These are phyloP conservation scores for Chaetorhynchus papuensis DNA, from an alignment of 2,113 vertebrate genomes.

Conservation along the genomic window DNA sequence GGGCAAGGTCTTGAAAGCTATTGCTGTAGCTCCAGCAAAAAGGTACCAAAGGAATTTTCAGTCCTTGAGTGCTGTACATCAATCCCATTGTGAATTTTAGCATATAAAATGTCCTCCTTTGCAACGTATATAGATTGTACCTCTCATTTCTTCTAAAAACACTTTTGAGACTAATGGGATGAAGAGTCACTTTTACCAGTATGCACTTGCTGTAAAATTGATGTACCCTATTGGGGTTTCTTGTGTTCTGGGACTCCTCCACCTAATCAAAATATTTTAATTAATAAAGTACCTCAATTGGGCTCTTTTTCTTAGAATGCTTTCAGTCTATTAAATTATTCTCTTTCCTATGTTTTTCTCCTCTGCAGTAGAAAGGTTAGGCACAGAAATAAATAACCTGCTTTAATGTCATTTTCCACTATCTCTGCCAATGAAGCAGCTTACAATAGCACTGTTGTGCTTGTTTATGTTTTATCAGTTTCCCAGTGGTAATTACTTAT, in stretches of 20 bases:
- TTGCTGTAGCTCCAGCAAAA: background rate
- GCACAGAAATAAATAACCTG: background rate
- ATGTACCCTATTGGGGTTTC: background rate
- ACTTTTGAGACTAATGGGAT: background rate
- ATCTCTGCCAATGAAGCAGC: background rate
- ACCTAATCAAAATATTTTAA: background rate
- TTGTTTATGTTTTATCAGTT: background rate
- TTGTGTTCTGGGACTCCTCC: background rate
- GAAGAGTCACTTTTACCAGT: background rate
- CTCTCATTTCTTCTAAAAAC: slow-evolving; percentile 18
- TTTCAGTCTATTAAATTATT: background rate
- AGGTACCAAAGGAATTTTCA: background rate
- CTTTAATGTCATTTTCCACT: background rate
- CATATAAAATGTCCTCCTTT: background rate
- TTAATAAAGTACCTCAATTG: background rate
- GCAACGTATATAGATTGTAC: background rate
- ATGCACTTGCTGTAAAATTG: background rate
- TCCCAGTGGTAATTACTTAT: background rate
- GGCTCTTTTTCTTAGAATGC: background rate
- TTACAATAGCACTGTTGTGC: background rate
- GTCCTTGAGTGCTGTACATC: background rate
- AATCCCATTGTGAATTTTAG: background rate
- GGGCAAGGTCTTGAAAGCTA: background rate
- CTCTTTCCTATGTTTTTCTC: background rate
- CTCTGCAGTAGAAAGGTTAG: background rate